A percentile compares a stretch with the other conserved stretches of the same genome.
Evolutionary conservation across 2,888 invertebrate genomes (phyloP).

Genomic region (Podotricha telesiphe): DNA sequence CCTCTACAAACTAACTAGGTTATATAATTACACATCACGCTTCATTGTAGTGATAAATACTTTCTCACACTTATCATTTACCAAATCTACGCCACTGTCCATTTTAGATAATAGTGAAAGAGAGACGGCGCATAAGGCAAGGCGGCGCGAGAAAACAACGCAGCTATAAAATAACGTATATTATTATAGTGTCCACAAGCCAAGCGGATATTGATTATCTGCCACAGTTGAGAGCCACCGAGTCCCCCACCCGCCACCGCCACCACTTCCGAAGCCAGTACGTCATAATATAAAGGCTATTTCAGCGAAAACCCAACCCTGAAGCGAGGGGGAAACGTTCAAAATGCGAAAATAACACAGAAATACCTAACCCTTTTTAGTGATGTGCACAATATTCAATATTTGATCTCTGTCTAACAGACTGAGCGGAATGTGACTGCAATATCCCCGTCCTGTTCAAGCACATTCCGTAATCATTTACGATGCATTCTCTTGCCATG

Average conservation of each 20-base stretch:
- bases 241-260: conserved; percentile 64
- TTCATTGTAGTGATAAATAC: conserved; percentile 83
- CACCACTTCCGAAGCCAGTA: conserved; percentile 49
- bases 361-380: conserved; percentile 61
- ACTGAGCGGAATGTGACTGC: conserved; percentile 75
- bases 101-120: conserved; percentile 82
- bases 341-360: conserved; percentile 55
- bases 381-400: conserved; percentile 70
- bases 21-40: conserved; percentile 82
- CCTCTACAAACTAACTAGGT: conserved; percentile 73
- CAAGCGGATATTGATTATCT: conserved; percentile 85
- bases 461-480: conserved; percentile 82
- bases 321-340: conserved; percentile 54
- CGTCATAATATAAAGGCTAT: conserved; percentile 57
- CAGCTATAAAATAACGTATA: conserved; percentile 80
- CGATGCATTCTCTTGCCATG: conserved; percentile 82
- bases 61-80: conserved; percentile 84
- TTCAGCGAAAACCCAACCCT: conserved; percentile 60
- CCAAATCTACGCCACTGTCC: conserved; percentile 84
- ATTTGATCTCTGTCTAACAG: conserved; percentile 84
- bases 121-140: conserved; percentile 56
- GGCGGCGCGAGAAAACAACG: conserved; percentile 56
- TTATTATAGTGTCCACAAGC: conserved; percentile 84
- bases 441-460: conserved; percentile 73
- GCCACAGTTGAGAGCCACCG: conserved; percentile 83